Evolutionary conservation across 1,140 invertebrate genomes (phyloP), one percentile per base, ranked within the genome.

Genomic region (Bombus consobrinus): DNA sequence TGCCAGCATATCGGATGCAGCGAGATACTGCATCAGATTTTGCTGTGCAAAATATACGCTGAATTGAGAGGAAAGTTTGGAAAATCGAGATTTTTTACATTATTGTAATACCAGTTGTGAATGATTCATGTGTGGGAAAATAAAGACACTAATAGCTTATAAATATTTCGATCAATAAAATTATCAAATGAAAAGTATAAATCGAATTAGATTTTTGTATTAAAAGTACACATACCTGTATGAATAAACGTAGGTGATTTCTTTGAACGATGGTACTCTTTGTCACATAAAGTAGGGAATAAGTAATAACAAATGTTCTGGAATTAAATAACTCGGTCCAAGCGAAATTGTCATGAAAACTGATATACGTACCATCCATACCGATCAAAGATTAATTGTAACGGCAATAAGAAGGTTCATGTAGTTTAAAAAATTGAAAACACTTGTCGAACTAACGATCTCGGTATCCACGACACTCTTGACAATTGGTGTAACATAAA

Each of bases 11-110:
- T 28, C 10, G 37, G 28, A 4, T 15, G 2, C 32, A 68, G 18
- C 41, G n/a, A 53, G 34, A 57, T 71, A 41, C n/a, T 71, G 53
- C 75, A 39, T 79, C 15, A 41, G 37, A 77, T 69, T 69, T 41
- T 18, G 10, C 59, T 34, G 18, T 53, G 6, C 53, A 12, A 12
- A 28, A 3, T 41, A 62, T 59, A 18, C 22, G 22, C 13, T 13
- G 22, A 6, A 59, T 37, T 79, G 39, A 84, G 39, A 72, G 47
- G 32, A 25, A 43, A 69, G 10, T 62, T 83, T 59, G 3, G 6
- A 53, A 41, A 25, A 6, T 3, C 1, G 1, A 8, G 25, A 22
- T 81, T 28, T 34, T 34, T 22, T 15, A 28, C 68, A 53, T 81
- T 34, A 68, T 41, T 72, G 43, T 34, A 78, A 78, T 78, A n/a